phyloP scores from a whole-genome alignment of 1,140 invertebrate species.

The Ceratina australensis region DNA sequence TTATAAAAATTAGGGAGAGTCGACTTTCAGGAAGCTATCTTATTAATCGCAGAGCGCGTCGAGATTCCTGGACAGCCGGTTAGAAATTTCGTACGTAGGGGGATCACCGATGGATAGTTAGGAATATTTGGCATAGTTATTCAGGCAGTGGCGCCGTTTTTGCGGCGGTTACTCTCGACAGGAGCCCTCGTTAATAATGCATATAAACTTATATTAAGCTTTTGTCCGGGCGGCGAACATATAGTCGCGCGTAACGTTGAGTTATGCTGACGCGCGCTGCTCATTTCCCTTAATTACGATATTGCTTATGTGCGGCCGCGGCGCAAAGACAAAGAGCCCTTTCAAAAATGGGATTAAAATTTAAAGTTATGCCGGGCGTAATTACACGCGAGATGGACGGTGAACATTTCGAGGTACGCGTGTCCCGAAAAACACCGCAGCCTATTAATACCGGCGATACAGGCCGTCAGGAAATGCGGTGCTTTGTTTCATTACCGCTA shows the following conservation, averaged over 20 bases:
- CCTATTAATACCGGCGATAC: constrained; percentile 20
- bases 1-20: neutral
- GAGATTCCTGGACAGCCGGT: neutral
- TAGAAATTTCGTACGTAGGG: neutral
- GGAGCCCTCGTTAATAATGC: constrained; percentile 41
- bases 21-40: neutral
- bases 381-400: constrained; percentile 36
- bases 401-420: neutral
- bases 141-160: neutral
- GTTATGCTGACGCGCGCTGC: constrained; percentile 37
- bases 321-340: constrained; percentile 35
- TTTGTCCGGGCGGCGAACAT: constrained; percentile 12
- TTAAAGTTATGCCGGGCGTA: constrained; percentile 28
- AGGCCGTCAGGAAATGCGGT: neutral
- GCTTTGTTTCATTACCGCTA: neutral
- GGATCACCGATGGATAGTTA: too few species aligned
- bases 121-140: constrained; percentile 24
- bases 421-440: neutral
- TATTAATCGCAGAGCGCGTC: neutral
- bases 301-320: constrained; percentile 31
- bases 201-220: constrained; percentile 49
- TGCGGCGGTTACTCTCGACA: constrained; percentile 15
- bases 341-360: constrained; percentile 48
- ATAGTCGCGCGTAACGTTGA: constrained; percentile 24
- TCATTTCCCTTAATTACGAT: constrained; percentile 51